Base-by-base conservation (phyloP, 1,140 invertebrate species). In the Drosophila bifasciata region DNA sequence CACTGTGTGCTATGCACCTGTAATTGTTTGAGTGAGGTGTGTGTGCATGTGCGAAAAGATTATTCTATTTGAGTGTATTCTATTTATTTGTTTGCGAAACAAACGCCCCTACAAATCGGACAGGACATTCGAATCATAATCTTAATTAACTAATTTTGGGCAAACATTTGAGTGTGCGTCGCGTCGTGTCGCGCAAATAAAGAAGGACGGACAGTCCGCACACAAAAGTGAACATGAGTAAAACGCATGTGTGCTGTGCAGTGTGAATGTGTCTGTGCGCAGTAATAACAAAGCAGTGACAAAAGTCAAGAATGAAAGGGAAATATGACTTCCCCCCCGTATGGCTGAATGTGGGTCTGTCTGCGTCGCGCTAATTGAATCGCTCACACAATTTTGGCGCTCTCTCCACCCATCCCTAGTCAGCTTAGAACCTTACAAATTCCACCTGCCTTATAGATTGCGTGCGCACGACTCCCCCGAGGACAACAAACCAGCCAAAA, bases 291-390 rank as follows among this genome's bases (percentile, higher is more conserved):
- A 68, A 72, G 53, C 68, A 83, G 77, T 83, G 80, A 76, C 79
- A 61, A 81, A 78, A 79, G 63, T 79, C 58, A 79, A 86, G 81
- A 81, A 88, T 78, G 81, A 86, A 88, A 77, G 86, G 78, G 68
- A 88, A 86, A 78, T 36, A 36, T 36, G 32, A 11, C 32, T 32
- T 11, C 11, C 32, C 11, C 32, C 32, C 32, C 62, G 39, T 75
- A 69, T 28, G 51, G 51, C 17, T 69, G 58, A 23, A 58, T 57
- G 44, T 76, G 72, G 63, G 59, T 62, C 61, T 63, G 81, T 81
- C 64, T 84, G 79, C 66, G 76, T 69, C 68, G 69, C 83, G 78
- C 81, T 86, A 86, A 86, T 86, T 86, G 83, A 88, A 85, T 55
- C 57, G 57, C 73, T 66, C 73, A 73, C 79, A 55, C 62, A 83